Evolutionary conservation across 2,888 invertebrate species (phyloP), one percentile per base, ranked within the genome.

Genomic region (Cenopis cana): DNA sequence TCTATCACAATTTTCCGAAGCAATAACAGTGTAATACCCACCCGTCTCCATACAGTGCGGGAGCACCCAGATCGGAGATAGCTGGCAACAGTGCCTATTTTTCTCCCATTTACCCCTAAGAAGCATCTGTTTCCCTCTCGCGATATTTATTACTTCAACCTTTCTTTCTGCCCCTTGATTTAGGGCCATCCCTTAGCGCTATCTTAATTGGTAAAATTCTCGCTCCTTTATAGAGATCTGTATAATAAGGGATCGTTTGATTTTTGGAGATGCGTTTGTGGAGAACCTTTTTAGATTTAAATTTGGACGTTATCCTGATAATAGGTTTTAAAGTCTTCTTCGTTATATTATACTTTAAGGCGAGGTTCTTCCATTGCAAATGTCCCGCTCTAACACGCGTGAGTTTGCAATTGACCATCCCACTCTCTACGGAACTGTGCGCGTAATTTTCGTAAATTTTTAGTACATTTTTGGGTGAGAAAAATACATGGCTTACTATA

Each of bases 191-290:
- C 75, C 78, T 78, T 74, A 74, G 80, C 77, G 79, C 85, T 90
- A 89, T 89, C 90, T 91, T 91, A 91, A 91, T 91, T 89, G 88
- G 85, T 76, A 82, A 86, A 89, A 84, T 88, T 87, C 85, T 82
- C 80, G 62, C 64, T 83, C 79, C 84, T 77, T 76, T 78, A 76
- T 78, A 78, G 81, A 78, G 80, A 82, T 82, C 80, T 81, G 79
- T 79, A 79, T 80, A 79, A 80, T 77, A 67, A 49, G 60, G 14
- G 46, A 52, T 54, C 24, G 54, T 66, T 70, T 70, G 70, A 66
- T 70, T 70, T 70, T 66, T 54, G n/a, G 65, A 52, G 65, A 46
- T 66, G 54, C 52, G 36, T 38, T 50, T 24, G 24, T n/a, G n/a
- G 36, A 46, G 8, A 17, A 56, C 56, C 56, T 52, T 59, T 50